Evolutionary conservation across 2,113 vertebrate genomes (phyloP).

Genomic region (Ciconia boyciana): DNA sequence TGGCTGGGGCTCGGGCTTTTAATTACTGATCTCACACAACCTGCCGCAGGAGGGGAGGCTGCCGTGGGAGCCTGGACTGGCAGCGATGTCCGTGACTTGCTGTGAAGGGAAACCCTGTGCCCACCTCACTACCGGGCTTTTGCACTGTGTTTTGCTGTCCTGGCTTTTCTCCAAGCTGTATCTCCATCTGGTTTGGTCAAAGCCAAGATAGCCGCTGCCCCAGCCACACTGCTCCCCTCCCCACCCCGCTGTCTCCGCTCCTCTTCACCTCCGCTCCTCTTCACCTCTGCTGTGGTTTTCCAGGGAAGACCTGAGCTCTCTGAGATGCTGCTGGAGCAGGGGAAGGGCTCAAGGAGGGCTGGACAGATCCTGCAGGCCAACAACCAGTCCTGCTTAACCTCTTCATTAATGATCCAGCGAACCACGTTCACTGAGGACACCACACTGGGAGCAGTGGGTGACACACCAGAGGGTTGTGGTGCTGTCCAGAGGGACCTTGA

Average conservation of each 20-base stretch:
- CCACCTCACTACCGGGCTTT: fast-evolving
- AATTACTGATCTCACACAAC: too few relatives aligned
- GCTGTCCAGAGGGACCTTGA: neutral
- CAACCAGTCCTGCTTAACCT: neutral
- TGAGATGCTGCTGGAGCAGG: neutral
- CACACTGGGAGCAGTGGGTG: neutral
- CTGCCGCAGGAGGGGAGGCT: neutral
- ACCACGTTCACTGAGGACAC: neutral
- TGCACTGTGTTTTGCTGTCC: fast-evolving
- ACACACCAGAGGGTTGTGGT: neutral
- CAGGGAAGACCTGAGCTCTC: neutral
- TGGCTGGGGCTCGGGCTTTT: neutral
- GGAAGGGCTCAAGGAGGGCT: neutral
- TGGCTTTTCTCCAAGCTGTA: neutral
- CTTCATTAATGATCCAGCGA: neutral
- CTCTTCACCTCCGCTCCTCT: neutral
- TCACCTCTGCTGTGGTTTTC: fast-evolving
- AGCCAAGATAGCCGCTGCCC: fast-evolving
- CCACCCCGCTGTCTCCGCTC: fast-evolving
- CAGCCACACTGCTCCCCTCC: neutral
- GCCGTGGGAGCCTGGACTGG: fast-evolving
- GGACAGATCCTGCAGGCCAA: neutral
- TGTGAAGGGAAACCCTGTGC: neutral
- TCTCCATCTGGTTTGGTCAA: neutral
- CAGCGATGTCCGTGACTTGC: neutral